Conservation (phyloP, 1,140 invertebrate species). For the Campoletis sonorensis region DNA sequence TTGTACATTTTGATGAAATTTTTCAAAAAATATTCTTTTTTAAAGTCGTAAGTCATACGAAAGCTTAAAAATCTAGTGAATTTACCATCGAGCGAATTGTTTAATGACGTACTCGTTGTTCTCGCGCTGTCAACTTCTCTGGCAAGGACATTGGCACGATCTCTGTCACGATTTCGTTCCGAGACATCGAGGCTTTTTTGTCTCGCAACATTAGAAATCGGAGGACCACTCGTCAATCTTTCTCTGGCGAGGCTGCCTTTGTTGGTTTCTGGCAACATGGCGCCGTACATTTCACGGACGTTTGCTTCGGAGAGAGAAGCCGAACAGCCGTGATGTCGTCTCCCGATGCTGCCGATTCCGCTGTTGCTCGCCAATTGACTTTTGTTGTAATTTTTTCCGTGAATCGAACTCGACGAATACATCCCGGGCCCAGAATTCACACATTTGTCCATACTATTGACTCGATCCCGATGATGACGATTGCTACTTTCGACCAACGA, state of each 20-base stretch:
- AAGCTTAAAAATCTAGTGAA: not conserved
- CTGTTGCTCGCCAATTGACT: conserved; percentile 49
- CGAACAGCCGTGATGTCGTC: conserved; percentile 70
- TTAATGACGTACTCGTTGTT: conserved; percentile 68
- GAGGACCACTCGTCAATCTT: conserved; percentile 49
- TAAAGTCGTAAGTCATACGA: too few species aligned
- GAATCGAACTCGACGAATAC: conserved; percentile 67
- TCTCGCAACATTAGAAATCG: conserved; percentile 62
- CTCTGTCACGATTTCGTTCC: conserved; percentile 59
- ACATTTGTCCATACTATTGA: conserved; percentile 73
- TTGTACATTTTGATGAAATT: too few species aligned
- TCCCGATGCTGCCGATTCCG: conserved; percentile 70
- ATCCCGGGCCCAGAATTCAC: conserved; percentile 57
- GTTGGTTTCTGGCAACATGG: conserved; percentile 64
- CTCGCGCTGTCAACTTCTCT: conserved; percentile 65
- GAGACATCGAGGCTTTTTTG: conserved; percentile 75
- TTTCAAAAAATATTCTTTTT: too few species aligned
- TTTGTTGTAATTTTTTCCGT: conserved; percentile 65
- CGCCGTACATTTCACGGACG: conserved; percentile 70
- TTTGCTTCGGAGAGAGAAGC: conserved; percentile 72
- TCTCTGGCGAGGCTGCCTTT: conserved; percentile 60
- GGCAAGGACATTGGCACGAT: conserved; percentile 65
- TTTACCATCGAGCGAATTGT: conserved; percentile 67
- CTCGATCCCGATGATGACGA: conserved; percentile 70
- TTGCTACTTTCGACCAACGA: conserved; percentile 69